Percentiles rank a stretch among this genome's conserved stretches.
phyloP scores from a whole-genome alignment of 2,888 invertebrate species.

The Danaus chrysippus region DNA sequence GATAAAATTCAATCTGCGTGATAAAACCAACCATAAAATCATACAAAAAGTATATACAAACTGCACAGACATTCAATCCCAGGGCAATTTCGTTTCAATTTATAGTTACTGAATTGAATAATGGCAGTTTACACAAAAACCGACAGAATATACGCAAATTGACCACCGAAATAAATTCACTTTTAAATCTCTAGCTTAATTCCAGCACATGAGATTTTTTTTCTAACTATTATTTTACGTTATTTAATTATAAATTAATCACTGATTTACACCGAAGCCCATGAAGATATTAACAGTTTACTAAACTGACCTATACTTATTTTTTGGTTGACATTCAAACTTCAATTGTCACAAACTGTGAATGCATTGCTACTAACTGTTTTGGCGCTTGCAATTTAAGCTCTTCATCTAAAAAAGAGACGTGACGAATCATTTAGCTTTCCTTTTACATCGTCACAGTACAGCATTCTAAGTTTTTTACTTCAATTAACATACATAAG shows the following conservation, averaged over 20 bases:
- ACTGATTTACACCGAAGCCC: not conserved
- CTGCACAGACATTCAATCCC: slow-evolving; percentile 21
- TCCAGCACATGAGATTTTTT: not conserved
- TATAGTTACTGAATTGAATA: slow-evolving; percentile 29
- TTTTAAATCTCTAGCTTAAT: slow-evolving; percentile 13
- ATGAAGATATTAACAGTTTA: not conserved
- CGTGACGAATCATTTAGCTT: slow-evolving; percentile 1
- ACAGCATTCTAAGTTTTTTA: no score
- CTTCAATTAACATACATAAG: no score
- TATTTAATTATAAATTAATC: not conserved
- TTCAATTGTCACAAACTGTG: not conserved
- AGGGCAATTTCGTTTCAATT: slow-evolving; percentile 27
- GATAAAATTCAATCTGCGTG: slow-evolving; percentile 6
- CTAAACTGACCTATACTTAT: not conserved
- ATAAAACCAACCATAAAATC: slow-evolving; percentile 18
- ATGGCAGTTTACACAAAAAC: slow-evolving; percentile 28
- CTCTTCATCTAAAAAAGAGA: not conserved
- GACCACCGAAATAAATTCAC: slow-evolving; percentile 20
- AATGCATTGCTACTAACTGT: not conserved
- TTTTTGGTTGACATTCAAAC: not conserved
- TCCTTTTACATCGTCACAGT: no score
- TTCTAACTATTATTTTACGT: not conserved
- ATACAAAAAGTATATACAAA: slow-evolving; percentile 12
- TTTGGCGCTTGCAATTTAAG: not conserved
- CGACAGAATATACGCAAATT: slow-evolving; percentile 20